Conservation (phyloP, 2,797 vertebrate genomes). For the Nyctalus aviator region DNA sequence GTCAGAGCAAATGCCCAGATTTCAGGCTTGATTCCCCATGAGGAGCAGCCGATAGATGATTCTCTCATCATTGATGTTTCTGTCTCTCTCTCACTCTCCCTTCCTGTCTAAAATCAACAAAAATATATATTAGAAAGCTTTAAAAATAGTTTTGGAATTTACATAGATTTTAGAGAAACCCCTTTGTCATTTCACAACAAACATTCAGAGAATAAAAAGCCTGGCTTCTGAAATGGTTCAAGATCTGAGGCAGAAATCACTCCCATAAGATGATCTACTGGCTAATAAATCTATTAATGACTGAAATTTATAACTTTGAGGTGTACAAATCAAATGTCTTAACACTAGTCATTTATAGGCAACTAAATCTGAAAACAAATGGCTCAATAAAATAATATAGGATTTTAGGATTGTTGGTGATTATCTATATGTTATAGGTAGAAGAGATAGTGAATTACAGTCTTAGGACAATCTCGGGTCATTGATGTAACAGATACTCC, state of each 20-base stretch:
- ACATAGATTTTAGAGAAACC: neutral
- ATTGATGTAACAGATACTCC: neutral
- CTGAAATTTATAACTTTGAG: constrained; percentile 4
- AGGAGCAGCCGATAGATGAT: no score
- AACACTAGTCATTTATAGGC: neutral
- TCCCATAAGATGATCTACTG: neutral
- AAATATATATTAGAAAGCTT: constrained; percentile 1
- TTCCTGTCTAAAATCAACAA: no score
- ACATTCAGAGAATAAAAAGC: neutral
- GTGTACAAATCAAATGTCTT: neutral
- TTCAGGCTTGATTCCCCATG: no score
- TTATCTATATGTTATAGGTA: neutral
- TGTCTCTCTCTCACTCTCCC: no score
- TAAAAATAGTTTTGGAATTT: constrained; percentile 37
- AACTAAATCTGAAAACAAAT: constrained; percentile 21
- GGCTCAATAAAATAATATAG: constrained; percentile 11
- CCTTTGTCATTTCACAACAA: neutral
- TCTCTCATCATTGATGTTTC: no score
- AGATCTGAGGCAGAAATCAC: neutral
- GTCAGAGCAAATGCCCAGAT: no score
- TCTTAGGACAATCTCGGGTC: neutral
- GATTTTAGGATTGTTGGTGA: neutral
- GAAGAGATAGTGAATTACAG: neutral
- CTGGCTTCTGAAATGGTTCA: constrained; percentile 17
- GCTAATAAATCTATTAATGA: constrained; percentile 39